phyloP scores from a whole-genome alignment of 2,888 invertebrate species.

The Acrocyrtus sp. region DNA sequence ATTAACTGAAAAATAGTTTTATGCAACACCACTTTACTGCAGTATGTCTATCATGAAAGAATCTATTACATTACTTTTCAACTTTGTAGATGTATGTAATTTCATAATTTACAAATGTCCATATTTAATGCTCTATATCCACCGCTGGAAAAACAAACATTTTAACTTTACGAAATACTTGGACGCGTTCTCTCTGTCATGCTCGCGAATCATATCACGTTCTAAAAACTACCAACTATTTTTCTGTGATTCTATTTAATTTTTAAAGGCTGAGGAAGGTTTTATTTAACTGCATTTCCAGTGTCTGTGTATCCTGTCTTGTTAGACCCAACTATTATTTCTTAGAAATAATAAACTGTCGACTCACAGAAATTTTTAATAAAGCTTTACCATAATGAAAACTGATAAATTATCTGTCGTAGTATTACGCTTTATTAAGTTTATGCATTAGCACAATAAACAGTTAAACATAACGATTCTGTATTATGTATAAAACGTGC shows the following conservation, averaged over 20 bases:
- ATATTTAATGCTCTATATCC: background rate
- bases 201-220: too few relatives aligned
- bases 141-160: background rate
- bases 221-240: conserved; percentile 13
- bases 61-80: too few relatives aligned
- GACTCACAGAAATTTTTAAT: background rate
- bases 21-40: too few relatives aligned
- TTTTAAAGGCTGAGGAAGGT: conserved; percentile 45
- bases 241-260: conserved; percentile 46
- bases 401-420: background rate
- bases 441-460: background rate
- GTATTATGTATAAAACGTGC: background rate
- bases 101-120: background rate
- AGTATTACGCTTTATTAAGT: background rate
- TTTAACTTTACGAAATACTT: background rate
- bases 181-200: background rate
- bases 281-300: conserved; percentile 10
- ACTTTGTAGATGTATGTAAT: background rate
- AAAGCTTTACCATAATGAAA: background rate
- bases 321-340: background rate
- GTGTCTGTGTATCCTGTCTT: background rate
- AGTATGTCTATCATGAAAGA: too few relatives aligned
- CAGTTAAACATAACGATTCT: background rate
- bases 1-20: too few relatives aligned
- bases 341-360: background rate